Evolutionary conservation across 2,113 vertebrate species (phyloP), one percentile per base, ranked within the genome.

Genomic region (Percina caprodes): DNA sequence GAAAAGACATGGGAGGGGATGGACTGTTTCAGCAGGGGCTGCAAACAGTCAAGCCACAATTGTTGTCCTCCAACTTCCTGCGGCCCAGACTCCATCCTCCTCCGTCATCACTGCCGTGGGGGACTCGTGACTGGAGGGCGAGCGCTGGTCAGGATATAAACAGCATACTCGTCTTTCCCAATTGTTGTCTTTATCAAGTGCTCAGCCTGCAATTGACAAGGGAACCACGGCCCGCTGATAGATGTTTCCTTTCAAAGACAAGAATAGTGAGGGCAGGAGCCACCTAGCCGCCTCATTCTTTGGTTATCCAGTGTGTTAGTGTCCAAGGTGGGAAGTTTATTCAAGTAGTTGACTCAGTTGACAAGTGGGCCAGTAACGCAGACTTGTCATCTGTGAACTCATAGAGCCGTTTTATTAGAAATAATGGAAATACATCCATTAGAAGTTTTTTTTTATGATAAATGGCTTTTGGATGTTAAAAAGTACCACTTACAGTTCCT

Each of bases 141-240:
- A 23, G 52, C 48, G 48, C 9, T 1, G 49, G 6, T 23, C 45
- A 51, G 46, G 65, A 71, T 81, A 86, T 85, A 90, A 88, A 87
- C 86, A 87, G 68, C 18, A 72, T 83, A 89, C 79, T 86, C 56
- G 21, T 90, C 55, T 74, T 62, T 83, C 79, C 48, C 81, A 77
- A 90, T 92, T 92, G 89, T 93, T 92, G 84, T 86, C 82, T 93
- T 93, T 92, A 94, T 94, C 88, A 92, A 87, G 91, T 88, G 79
- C 80, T 81, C 78, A 19, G 82, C 55, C 85, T 74, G 75, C 66
- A 19, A 91, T 69, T 84, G 88, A 93, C 88, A 73, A 80, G 58
- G 52, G 51, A 55, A 66, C 56, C 67, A 51, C 8, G 5, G 48
- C 21, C 19, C 35, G 77, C 23, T 88, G 88, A 94, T 35, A 87